Percentiles rank a stretch among this genome's conserved stretches.
Evolutionary conservation across 2,113 vertebrate genomes (phyloP).

Genomic region (Sorex fumeus): DNA sequence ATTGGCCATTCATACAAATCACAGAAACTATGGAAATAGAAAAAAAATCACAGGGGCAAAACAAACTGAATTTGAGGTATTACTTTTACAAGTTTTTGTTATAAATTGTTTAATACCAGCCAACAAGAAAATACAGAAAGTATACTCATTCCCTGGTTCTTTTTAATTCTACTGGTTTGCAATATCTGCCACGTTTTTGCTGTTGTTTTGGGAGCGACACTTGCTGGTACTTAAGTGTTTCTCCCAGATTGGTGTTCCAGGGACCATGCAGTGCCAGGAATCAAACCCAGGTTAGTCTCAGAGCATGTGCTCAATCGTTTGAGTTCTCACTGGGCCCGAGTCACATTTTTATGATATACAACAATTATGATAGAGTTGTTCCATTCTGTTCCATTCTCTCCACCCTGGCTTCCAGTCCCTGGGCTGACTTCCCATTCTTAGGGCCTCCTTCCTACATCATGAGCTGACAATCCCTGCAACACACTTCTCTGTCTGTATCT

Average conservation of each 20-base stretch:
- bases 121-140: constrained; percentile 17
- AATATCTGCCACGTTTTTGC: not conserved
- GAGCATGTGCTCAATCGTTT: not conserved
- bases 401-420: not conserved
- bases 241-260: too few species aligned
- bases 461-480: not conserved
- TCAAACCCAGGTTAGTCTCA: not conserved
- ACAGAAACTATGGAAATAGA: not conserved
- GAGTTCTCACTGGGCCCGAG: not conserved
- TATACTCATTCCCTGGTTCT: not conserved
- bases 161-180: constrained; percentile 13
- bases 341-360: not conserved
- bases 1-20: not conserved
- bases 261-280: not conserved
- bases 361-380: not conserved
- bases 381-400: not conserved
- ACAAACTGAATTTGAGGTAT: not conserved
- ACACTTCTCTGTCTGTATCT: not conserved
- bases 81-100: not conserved
- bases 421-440: not conserved
- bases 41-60: not conserved
- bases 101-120: constrained; percentile 2
- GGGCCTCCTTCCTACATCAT: not conserved
- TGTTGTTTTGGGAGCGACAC: too few species aligned
- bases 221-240: too few species aligned